A percentile compares a stretch with the other conserved stretches of the same genome.
These are phyloP conservation scores for Boulengerochromis microlepis DNA, from an alignment of 2,113 vertebrate species.

Conservation along the genomic window DNA sequence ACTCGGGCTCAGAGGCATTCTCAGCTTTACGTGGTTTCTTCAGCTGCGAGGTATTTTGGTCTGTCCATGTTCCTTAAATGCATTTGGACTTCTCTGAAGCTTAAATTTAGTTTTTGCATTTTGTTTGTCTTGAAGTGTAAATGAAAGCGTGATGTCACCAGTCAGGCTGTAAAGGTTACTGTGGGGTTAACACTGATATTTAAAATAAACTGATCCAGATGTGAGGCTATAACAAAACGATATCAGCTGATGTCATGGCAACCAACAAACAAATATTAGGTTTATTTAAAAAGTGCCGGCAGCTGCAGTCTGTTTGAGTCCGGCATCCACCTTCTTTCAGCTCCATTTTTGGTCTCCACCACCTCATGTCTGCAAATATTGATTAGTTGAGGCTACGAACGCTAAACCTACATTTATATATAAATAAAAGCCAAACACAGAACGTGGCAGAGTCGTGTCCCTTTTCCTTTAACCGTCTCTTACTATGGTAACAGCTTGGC, in stretches of 20 bases:
- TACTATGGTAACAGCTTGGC: background rate
- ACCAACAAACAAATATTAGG: background rate
- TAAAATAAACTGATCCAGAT: background rate
- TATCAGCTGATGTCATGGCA: background rate
- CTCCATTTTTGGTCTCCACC: background rate
- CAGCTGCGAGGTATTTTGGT: background rate
- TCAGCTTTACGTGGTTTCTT: background rate
- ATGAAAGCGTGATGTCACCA: background rate
- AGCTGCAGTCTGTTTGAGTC: background rate
- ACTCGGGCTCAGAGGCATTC: background rate
- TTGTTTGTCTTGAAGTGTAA: background rate
- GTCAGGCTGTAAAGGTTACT: accelerated
- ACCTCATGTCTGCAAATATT: background rate
- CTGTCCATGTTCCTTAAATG: accelerated
- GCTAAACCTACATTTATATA: accelerated
- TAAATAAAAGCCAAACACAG: background rate
- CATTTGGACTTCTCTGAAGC: background rate
- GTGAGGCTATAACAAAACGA: background rate
- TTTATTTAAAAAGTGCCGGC: background rate
- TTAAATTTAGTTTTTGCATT: background rate
- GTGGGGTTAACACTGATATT: background rate
- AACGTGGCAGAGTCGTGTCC: background rate
- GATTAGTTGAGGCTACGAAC: background rate
- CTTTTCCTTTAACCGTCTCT: background rate
- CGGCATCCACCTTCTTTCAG: background rate